Conservation (phyloP, 2,797 vertebrate species). For the Tokudaia muenninki region DNA sequence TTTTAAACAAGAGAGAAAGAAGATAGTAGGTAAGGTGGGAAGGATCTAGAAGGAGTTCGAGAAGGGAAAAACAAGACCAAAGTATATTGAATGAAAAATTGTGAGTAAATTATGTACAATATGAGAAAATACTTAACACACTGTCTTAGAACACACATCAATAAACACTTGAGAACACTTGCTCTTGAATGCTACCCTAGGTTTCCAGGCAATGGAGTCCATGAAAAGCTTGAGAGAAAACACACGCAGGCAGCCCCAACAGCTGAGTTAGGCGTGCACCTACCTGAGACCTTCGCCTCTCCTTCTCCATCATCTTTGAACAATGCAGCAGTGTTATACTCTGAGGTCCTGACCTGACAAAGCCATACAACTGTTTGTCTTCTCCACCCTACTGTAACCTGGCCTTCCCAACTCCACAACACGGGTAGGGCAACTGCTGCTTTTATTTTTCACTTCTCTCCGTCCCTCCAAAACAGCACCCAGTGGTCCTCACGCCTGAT, state of each 20-base stretch:
- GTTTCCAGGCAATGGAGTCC: not conserved
- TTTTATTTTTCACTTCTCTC: not conserved
- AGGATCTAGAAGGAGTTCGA: not conserved
- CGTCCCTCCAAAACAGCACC: not conserved
- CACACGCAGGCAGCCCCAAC: not conserved
- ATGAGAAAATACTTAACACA: slow-evolving; percentile 7
- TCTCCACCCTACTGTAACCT: not conserved
- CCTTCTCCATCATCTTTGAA: slow-evolving; percentile 16
- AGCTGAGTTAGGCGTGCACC: not conserved
- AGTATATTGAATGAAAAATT: not conserved
- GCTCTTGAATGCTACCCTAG: not conserved
- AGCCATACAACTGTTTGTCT: not conserved
- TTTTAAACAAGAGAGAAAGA: not conserved
- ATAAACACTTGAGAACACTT: slow-evolving; percentile 2
- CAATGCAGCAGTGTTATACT: not conserved
- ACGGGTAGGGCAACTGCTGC: not conserved
- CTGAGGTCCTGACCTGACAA: not conserved
- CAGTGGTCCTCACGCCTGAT: not conserved
- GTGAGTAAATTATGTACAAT: not conserved
- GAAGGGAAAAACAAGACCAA: not conserved
- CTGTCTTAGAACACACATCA: not conserved
- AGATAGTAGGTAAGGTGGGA: not conserved
- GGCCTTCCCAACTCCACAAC: not conserved
- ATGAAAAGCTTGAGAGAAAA: slow-evolving; percentile 22
- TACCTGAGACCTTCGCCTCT: slow-evolving; percentile 19